These are phyloP conservation scores for Blennius ocellaris DNA, from an alignment of 2,113 vertebrate species.

Conservation along the genomic window DNA sequence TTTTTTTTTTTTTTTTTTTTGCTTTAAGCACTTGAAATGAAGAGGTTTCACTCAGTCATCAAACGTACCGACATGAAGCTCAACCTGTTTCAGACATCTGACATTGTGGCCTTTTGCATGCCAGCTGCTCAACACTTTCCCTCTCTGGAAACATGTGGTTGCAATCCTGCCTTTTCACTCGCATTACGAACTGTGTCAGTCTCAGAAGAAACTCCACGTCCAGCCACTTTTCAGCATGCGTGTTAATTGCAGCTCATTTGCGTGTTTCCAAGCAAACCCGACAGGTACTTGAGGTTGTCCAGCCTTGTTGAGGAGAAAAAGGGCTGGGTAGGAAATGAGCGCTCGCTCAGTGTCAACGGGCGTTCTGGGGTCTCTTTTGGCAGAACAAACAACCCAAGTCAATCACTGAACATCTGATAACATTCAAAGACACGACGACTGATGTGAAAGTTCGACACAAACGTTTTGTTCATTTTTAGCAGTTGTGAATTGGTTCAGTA, in stretches of 20 bases:
- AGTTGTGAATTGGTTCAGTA: too few species aligned
- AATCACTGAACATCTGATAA: background rate
- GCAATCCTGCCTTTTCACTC: slow-evolving; percentile 68
- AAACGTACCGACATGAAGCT: background rate
- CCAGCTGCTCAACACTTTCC: slow-evolving; percentile 56
- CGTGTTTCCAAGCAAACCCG: slow-evolving; percentile 46
- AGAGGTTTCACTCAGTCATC: too few species aligned
- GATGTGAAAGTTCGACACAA: background rate
- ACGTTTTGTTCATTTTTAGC: too few species aligned
- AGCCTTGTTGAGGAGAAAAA: slow-evolving; percentile 4
- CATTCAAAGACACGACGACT: background rate
- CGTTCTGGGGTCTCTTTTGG: background rate
- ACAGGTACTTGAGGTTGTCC: slow-evolving; percentile 31
- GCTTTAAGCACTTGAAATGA: too few species aligned
- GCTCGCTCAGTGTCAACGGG: background rate
- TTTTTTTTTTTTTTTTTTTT: slow-evolving; percentile 26
- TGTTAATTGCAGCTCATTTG: slow-evolving; percentile 71
- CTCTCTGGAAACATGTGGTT: slow-evolving; percentile 69
- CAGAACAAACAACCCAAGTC: background rate
- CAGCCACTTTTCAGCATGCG: slow-evolving; percentile 56
- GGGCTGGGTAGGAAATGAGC: background rate
- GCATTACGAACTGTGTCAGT: slow-evolving; percentile 71
- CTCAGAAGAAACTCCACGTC: slow-evolving; percentile 56
- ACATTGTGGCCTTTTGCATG: slow-evolving; percentile 39
- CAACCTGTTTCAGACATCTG: slow-evolving; percentile 6